Conservation (phyloP, 2,113 vertebrate species). For the Trichechus manatus region DNA sequence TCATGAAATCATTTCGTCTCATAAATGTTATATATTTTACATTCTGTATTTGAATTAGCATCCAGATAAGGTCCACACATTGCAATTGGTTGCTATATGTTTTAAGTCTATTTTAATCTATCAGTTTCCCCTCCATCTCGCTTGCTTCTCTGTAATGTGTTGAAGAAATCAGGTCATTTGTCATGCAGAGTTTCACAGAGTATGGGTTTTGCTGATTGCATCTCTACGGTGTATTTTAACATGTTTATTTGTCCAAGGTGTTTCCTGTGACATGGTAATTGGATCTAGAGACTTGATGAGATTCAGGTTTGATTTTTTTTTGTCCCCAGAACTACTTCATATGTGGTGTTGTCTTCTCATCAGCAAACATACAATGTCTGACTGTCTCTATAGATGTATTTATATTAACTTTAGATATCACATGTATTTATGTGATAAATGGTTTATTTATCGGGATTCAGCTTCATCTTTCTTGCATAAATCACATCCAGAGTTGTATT, state of each 20-base stretch:
- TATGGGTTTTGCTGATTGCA: too few relatives aligned
- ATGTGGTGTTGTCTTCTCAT: not conserved
- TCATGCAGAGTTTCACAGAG: too few relatives aligned
- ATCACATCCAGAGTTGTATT: slow-evolving; percentile 4
- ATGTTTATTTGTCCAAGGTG: not conserved
- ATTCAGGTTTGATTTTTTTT: slow-evolving; percentile 9
- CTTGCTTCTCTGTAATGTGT: too few relatives aligned
- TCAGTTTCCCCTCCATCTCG: too few relatives aligned
- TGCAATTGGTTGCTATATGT: not conserved
- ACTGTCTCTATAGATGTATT: not conserved
- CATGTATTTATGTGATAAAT: not conserved
- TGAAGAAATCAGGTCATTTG: too few relatives aligned
- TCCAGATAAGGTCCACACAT: not conserved
- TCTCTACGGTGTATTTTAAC: not conserved
- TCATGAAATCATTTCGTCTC: not conserved
- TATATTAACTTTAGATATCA: not conserved
- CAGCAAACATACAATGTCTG: not conserved
- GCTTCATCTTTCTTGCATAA: slow-evolving; percentile 29
- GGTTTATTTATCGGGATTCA: not conserved
- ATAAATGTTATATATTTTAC: not conserved
- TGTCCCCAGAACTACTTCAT: not conserved
- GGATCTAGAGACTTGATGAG: not conserved
- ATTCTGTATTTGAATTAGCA: not conserved
- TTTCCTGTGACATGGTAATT: slow-evolving; percentile 31
- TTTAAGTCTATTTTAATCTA: too few relatives aligned